Base-by-base conservation (phyloP, 2,113 vertebrate genomes). In the Amphilophus citrinellus region DNA sequence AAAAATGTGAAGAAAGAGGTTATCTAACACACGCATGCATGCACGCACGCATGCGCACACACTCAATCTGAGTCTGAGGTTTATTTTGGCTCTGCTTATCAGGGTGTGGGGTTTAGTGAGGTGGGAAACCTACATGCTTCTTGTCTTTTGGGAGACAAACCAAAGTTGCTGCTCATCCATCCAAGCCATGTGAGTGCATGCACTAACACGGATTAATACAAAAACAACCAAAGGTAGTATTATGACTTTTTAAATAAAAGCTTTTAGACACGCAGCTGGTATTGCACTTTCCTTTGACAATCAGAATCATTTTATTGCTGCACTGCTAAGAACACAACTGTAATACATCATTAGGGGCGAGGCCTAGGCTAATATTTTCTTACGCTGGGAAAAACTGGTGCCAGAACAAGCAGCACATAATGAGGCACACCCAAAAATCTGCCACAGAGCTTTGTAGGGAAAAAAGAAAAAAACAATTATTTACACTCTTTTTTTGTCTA, bases 11-110 rank as follows among this genome's bases (percentile, higher is more conserved):
- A 50, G 80, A 10, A 83, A 85, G 63, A 62, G 42, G 27, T 84
- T 65, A 71, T 61, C 71, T 4, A 17, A 13, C 17, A 10, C 13
- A 76, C 10, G 27, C 61, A 77, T 57, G 32, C 58, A 56, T 42
- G 78, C 3, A 15, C 15, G 80, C 24, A 58, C 42, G 60, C 42
- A 76, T 10, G 61, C n/a, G 27, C 61, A 68, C 57, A 42, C 61
- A 80, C n/a, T 65, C 80, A 63, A 76, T 79, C 57, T 76, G 15
- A 22, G 24, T 76, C 68, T 56, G 22, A 53, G 30, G 61, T 87
- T 92, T 86, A 82, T 62, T 79, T 88, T 91, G 85, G 87, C 61
- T 82, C 76, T n/a, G 39, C 18, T 42, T 53, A 50, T 87, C 80
- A 79, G 91, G 89, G 84, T 47, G 86, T 82, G 76, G 59, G 58